phyloP scores from a whole-genome alignment of 1,140 invertebrate species.

The Portunus trituberculatus region DNA sequence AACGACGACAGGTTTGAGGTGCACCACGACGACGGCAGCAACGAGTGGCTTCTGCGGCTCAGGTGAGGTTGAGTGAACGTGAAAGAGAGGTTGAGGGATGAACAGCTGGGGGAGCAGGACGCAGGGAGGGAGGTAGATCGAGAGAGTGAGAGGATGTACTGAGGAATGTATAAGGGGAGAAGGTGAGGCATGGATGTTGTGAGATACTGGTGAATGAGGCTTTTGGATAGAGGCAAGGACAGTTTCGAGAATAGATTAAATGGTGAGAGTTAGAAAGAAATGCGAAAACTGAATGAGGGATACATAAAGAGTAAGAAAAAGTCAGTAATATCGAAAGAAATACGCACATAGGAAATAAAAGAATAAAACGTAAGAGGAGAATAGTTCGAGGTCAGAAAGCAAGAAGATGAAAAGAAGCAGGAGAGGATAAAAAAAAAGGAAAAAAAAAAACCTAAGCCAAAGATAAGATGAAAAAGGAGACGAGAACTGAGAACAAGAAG shows the following conservation, averaged over 20 bases:
- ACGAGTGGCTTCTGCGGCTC: constrained; percentile 52
- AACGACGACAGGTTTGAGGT: constrained; percentile 62
- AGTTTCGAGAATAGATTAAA: no score
- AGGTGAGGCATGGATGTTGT: no score
- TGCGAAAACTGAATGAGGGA: background rate
- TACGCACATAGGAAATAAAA: background rate
- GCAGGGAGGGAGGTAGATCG: background rate
- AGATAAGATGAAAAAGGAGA: background rate
- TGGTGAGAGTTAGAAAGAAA: no score
- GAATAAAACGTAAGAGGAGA: background rate
- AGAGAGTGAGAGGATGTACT: no score
- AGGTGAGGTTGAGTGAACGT: constrained; percentile 26
- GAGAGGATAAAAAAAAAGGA: background rate
- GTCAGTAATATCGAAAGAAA: background rate
- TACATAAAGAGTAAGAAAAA: background rate
- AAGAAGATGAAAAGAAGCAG: background rate
- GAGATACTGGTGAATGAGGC: no score
- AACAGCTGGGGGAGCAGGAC: background rate
- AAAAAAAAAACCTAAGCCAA: background rate
- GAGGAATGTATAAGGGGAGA: no score
- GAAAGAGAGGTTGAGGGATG: background rate
- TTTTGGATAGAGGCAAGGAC: no score
- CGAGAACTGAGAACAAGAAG: background rate
- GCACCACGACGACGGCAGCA: constrained; percentile 60
- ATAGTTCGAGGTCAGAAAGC: background rate